Evolutionary conservation across 2,113 vertebrate species (phyloP), one percentile per base, ranked within the genome.

Genomic region (Phycodurus eques): DNA sequence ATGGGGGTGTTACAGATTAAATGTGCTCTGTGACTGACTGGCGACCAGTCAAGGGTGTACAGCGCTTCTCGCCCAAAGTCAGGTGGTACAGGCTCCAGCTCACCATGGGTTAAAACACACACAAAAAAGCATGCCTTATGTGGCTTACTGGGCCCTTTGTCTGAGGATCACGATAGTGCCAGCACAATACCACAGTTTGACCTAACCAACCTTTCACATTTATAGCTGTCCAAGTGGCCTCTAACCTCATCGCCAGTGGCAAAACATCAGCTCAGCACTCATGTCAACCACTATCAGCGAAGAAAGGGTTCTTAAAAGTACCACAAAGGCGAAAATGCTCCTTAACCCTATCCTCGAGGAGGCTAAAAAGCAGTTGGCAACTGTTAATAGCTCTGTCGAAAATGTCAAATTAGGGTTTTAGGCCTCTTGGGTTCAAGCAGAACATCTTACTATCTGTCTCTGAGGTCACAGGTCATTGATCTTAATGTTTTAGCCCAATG

Each of bases 401-500:
- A 89, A 91, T 83, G 88, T 85, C 85, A 91, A 78, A 85, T 75
- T 22, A 77, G 35, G 35, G 35, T 39, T 39, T 51, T 51, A 51
- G 15, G 47, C 85, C 88, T 89, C 31, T 62, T 75, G 81, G 80
- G 83, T 39, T 39, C 35, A 6, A 39, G 35, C 3, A 39, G 35
- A 39, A 39, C 6, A 39, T 83, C 87, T 71, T 72, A 86, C 80
- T 88, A 89, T 92, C 89, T 88, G 81, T 86, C 76, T 87, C 83
- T n/a, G 77, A 66, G 90, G 85, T 84, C 86, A 62, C 0, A 11
- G 87, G 88, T 91, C 81, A 87, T 51, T 73, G 74, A 83, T 81
- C 89, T 91, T 85, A 90, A 87, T 86, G 87, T 87, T 91, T 91
- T 90, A 91, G 90, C 59, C 31, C 77, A 79, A 88, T 84, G 83